These are phyloP conservation scores for Jacana jacana DNA, from an alignment of 2,113 vertebrate species.

Conservation along the genomic window DNA sequence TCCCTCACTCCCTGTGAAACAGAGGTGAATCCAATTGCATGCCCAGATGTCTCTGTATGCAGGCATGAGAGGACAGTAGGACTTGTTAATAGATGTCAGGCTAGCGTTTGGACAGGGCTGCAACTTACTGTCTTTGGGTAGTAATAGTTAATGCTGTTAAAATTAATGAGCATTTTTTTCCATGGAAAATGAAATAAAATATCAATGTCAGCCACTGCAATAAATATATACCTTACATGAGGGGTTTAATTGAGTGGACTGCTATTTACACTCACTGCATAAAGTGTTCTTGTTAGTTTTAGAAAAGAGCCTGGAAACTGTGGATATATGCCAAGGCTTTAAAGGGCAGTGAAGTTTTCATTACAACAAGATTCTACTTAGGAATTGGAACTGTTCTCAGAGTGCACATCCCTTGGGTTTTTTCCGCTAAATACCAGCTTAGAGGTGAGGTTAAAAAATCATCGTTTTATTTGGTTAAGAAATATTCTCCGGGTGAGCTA, in stretches of 20 bases:
- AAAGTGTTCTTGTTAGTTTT: constrained; percentile 19
- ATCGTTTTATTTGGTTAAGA: background rate
- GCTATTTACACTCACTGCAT: background rate
- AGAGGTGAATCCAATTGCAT: background rate
- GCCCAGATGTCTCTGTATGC: background rate
- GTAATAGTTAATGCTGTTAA: background rate
- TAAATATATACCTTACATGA: background rate
- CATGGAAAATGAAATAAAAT: constrained; percentile 23
- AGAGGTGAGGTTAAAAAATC: background rate
- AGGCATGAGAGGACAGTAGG: background rate
- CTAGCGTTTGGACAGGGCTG: background rate
- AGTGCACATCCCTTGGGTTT: background rate
- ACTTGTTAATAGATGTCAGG: background rate
- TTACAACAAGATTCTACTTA: background rate
- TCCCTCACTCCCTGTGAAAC: background rate
- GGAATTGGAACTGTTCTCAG: background rate
- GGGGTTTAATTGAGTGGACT: background rate
- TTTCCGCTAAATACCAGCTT: background rate
- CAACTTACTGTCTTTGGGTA: background rate
- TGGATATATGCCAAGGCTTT: constrained; percentile 19
- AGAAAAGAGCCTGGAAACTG: background rate
- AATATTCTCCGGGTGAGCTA: background rate
- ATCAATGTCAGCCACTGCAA: background rate
- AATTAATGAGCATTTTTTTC: background rate
- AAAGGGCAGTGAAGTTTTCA: constrained; percentile 52